phyloP scores from a whole-genome alignment of 2,888 invertebrate genomes.

The Eupeodes luniger region DNA sequence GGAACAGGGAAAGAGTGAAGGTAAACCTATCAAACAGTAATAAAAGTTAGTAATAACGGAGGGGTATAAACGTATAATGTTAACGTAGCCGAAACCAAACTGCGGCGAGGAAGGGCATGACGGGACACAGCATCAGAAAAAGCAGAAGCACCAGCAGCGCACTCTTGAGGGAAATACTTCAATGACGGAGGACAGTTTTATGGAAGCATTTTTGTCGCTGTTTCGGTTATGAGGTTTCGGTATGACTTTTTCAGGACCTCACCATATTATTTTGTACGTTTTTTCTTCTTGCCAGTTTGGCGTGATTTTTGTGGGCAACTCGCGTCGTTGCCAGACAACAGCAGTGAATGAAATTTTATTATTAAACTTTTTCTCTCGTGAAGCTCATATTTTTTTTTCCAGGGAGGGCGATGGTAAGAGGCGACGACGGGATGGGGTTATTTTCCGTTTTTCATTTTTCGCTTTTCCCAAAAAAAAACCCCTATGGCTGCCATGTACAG shows the following conservation, averaged over 20 bases:
- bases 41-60: constrained; percentile 34
- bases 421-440: neutral
- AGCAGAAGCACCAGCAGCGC: neutral
- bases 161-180: constrained; percentile 21
- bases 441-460: neutral
- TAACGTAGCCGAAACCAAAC: neutral
- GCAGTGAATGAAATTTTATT: constrained; percentile 74
- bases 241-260: constrained; percentile 60
- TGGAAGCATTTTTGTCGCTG: constrained; percentile 63
- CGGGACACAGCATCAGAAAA: neutral
- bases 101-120: too few relatives aligned
- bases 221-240: constrained; percentile 64
- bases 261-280: neutral
- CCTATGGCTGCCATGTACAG: constrained; percentile 44
- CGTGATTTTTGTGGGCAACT: constrained; percentile 65
- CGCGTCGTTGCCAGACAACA: constrained; percentile 72
- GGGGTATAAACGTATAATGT: constrained; percentile 2
- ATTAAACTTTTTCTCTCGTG: constrained; percentile 66
- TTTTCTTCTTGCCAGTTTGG: constrained; percentile 27
- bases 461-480: constrained; percentile 30
- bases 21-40: constrained; percentile 24
- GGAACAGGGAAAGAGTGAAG: neutral
- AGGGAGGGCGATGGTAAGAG: too few relatives aligned
- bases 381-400: constrained; percentile 28
- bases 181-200: constrained; percentile 56